Conservation (phyloP, 1,140 invertebrate species). For the Tetramorium alpestre region DNA sequence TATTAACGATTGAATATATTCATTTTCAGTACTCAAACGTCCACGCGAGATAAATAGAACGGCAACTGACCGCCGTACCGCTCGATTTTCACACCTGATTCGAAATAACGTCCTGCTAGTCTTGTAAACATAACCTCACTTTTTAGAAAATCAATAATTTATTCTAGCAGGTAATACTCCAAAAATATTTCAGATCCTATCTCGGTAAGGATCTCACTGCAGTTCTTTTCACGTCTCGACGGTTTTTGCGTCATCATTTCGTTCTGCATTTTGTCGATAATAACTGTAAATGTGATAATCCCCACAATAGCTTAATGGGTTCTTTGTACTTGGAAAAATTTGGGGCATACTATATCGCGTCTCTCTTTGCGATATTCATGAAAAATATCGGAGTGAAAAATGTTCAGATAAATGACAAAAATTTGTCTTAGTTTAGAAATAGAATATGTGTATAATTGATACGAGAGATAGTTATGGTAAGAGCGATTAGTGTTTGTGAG, state of each 20-base stretch:
- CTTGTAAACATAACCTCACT: conserved; percentile 84
- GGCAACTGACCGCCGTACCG: neutral
- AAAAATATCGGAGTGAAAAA: neutral
- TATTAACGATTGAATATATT: neutral
- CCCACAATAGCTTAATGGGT: neutral
- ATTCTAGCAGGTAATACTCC: conserved; percentile 56
- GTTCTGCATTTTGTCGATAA: neutral
- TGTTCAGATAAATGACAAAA: neutral
- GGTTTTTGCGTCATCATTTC: neutral
- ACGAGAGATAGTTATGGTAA: neutral
- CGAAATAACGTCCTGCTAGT: conserved; percentile 9
- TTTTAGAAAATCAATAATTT: conserved; percentile 84
- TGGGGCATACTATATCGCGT: neutral
- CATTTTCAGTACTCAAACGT: neutral
- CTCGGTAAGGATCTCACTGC: neutral
- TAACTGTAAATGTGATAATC: neutral
- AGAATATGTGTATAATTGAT: neutral
- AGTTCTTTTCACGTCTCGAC: neutral
- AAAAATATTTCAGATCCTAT: neutral
- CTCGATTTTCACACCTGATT: neutral
- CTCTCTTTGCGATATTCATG: neutral
- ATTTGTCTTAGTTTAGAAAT: neutral
- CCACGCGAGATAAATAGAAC: neutral
- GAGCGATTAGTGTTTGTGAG: neutral
- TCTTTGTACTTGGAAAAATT: neutral